Conservation (phyloP, 2,113 vertebrate genomes). For the Reinhardtius hippoglossoides region DNA sequence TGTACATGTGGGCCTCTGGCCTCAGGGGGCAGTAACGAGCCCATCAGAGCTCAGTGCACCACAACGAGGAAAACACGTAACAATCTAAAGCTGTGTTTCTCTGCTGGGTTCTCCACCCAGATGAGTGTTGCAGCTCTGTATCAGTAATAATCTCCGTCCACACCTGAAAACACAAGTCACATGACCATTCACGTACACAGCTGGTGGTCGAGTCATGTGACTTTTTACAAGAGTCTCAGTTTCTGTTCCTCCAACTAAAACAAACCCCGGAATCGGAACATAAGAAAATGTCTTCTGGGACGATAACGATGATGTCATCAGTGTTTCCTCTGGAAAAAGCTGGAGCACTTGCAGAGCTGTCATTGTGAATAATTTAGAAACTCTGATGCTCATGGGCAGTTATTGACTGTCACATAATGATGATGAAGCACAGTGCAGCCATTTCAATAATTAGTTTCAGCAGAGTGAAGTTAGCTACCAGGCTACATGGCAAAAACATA, state of each 20-base stretch:
- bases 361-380: not conserved
- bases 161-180: too few relatives aligned
- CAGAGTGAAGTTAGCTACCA: not conserved
- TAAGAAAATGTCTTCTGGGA: not conserved
- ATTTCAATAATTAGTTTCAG: not conserved
- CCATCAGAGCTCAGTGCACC: not conserved
- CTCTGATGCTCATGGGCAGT: not conserved
- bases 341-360: not conserved
- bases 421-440: not conserved
- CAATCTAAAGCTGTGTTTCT: too few relatives aligned
- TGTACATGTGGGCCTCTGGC: not conserved
- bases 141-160: too few relatives aligned
- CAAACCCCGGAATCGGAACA: too few relatives aligned
- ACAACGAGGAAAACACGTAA: too few relatives aligned
- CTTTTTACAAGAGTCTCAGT: too few relatives aligned
- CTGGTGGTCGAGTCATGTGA: too few relatives aligned
- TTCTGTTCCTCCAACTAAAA: too few relatives aligned
- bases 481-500: too few relatives aligned
- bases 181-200: too few relatives aligned
- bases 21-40: slow-evolving; percentile 1
- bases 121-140: too few relatives aligned
- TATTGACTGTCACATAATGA: not conserved
- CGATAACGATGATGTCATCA: not conserved
- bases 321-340: not conserved
- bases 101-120: too few relatives aligned